Conservation (phyloP, 2,113 vertebrate species). For the Colistium nudipinnis region DNA sequence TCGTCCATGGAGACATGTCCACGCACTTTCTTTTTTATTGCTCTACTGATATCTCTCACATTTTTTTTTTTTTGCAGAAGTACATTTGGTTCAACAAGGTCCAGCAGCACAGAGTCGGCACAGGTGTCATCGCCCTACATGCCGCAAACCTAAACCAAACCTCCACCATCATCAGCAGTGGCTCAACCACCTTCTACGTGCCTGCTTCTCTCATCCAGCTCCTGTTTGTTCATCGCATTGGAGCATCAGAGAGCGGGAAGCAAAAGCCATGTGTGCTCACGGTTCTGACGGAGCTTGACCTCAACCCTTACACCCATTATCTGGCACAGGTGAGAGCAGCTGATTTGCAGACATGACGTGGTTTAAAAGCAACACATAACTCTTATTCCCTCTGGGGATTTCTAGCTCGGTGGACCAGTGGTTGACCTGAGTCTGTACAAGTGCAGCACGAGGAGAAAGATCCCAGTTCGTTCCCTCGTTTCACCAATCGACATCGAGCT, state of each 20-base stretch:
- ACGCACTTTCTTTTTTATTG: background rate
- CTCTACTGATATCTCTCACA: background rate
- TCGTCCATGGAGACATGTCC: background rate
- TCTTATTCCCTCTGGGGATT: constrained; percentile 24
- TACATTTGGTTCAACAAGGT: constrained; percentile 48
- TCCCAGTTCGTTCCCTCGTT: constrained; percentile 65
- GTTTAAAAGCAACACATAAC: background rate
- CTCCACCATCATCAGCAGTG: constrained; percentile 48
- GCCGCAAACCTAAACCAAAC: constrained; percentile 38
- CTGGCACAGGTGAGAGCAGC: constrained; percentile 71
- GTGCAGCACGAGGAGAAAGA: constrained; percentile 78
- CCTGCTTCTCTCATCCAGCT: constrained; percentile 59
- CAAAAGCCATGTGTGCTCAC: constrained; percentile 67
- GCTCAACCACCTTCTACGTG: constrained; percentile 67
- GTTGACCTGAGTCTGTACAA: constrained; percentile 76
- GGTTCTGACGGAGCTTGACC: constrained; percentile 72
- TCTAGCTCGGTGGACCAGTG: constrained; percentile 73
- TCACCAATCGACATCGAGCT: constrained; percentile 77
- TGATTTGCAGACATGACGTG: background rate
- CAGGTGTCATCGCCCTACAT: constrained; percentile 55
- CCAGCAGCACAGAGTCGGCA: constrained; percentile 59
- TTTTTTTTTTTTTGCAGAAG: constrained; percentile 64
- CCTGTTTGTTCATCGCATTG: constrained; percentile 10
- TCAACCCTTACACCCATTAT: constrained; percentile 57
- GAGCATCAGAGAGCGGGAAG: background rate